A percentile compares a stretch with the other conserved stretches of the same genome.
Conservation (phyloP, 2,888 invertebrate species). For the Macaria notata region DNA sequence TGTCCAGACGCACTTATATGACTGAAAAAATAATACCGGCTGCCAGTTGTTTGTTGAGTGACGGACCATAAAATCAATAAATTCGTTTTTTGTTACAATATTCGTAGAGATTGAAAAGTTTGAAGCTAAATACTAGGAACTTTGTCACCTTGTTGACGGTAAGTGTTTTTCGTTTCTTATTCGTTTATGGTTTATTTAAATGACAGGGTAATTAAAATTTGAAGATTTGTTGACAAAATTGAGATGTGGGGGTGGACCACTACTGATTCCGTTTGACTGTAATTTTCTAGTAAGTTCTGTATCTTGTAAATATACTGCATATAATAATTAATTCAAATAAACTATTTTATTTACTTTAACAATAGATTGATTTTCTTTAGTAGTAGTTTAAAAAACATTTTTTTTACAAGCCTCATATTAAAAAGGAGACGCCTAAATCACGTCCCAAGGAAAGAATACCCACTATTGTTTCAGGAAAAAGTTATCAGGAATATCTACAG, state of each 20-base stretch:
- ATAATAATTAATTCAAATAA: no score
- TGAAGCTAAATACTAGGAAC: constrained; percentile 28
- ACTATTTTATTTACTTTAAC: no score
- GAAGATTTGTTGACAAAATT: constrained; percentile 18
- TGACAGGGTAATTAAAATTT: constrained; percentile 28
- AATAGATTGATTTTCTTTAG: no score
- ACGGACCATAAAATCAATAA: constrained; percentile 22
- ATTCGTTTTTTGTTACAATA: constrained; percentile 23
- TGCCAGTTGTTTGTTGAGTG: constrained; percentile 23
- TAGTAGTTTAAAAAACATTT: constrained; percentile 22
- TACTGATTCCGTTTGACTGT: constrained; percentile 32
- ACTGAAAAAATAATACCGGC: background rate
- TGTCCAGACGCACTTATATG: no score
- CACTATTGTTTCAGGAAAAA: constrained; percentile 24
- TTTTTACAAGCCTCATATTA: constrained; percentile 9
- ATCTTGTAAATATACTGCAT: no score
- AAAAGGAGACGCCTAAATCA: constrained; percentile 20
- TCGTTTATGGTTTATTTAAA: constrained; percentile 26
- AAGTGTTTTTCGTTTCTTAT: constrained; percentile 30
- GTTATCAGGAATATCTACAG: constrained; percentile 23
- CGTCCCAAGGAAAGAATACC: constrained; percentile 28
- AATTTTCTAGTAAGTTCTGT: constrained; percentile 33
- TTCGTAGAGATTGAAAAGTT: constrained; percentile 24
- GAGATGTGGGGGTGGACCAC: constrained; percentile 27
- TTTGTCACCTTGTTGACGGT: constrained; percentile 32